Percentiles rank a stretch among this genome's conserved stretches.
These are phyloP conservation scores for Rhinophrynus dorsalis DNA, from an alignment of 2,797 vertebrate species.

Conservation along the genomic window DNA sequence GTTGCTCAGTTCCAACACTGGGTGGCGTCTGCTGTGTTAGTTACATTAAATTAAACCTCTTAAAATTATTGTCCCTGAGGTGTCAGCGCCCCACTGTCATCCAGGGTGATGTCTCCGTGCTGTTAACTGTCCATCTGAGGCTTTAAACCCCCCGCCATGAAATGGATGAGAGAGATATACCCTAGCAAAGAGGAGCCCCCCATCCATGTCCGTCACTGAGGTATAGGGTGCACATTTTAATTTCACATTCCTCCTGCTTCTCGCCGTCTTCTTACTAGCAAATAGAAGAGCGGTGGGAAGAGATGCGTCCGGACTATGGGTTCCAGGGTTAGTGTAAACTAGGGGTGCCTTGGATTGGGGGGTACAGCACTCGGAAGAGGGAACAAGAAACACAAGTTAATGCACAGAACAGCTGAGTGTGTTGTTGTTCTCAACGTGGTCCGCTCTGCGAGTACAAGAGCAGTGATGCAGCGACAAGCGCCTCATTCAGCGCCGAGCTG, in stretches of 20 bases:
- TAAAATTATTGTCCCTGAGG: constrained; percentile 16
- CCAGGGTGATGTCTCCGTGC: neutral
- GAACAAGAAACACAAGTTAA: constrained; percentile 71
- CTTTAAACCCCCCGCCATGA: rapidly evolving
- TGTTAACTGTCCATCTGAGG: neutral
- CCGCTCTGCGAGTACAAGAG: constrained; percentile 66
- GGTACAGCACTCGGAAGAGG: constrained; percentile 55
- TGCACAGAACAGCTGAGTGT: constrained; percentile 57
- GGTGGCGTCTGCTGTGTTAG: constrained; percentile 80
- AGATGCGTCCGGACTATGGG: neutral
- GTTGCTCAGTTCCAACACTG: constrained; percentile 56
- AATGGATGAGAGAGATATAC: neutral
- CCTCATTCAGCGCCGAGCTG: neutral
- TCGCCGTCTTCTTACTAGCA: neutral
- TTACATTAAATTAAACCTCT: constrained; percentile 65
- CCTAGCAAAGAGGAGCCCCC: constrained; percentile 59
- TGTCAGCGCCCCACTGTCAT: neutral
- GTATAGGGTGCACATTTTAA: constrained; percentile 56
- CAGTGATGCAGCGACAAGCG: constrained; percentile 23
- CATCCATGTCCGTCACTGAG: constrained; percentile 45
- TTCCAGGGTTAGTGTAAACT: rapidly evolving
- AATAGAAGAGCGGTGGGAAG: neutral
- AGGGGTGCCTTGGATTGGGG: neutral
- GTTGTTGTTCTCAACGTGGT: constrained; percentile 84
- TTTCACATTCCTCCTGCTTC: constrained; percentile 26